Percentiles rank a stretch among this genome's conserved stretches.
phyloP scores from a whole-genome alignment of 2,113 vertebrate species.

The Syrmaticus mikado region DNA sequence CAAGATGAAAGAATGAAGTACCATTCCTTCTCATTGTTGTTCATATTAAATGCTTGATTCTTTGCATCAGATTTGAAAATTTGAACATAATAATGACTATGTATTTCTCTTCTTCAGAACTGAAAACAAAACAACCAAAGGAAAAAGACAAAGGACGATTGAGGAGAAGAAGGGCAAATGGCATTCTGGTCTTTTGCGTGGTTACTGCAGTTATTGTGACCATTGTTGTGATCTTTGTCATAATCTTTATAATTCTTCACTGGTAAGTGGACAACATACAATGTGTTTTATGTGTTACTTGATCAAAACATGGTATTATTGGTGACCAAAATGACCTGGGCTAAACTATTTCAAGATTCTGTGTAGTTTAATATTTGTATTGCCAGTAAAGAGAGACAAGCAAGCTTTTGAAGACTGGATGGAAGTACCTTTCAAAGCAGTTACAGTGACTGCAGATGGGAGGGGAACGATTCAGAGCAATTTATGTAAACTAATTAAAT shows the following conservation, averaged over 20 bases:
- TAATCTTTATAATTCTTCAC: slow-evolving; percentile 67
- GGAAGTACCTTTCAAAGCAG: neutral
- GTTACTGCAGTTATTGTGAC: slow-evolving; percentile 50
- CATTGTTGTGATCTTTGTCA: slow-evolving; percentile 54
- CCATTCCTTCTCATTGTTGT: neutral
- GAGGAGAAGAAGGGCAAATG: neutral
- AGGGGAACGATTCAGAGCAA: neutral
- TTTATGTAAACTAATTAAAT: neutral
- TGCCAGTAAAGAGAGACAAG: neutral
- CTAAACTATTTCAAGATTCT: neutral
- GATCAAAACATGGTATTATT: neutral
- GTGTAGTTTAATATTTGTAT: neutral
- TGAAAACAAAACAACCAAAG: neutral
- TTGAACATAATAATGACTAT: neutral
- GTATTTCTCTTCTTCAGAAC: slow-evolving; percentile 46
- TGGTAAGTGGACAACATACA: slow-evolving; percentile 50
- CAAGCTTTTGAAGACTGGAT: neutral
- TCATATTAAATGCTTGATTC: neutral
- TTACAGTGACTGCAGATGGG: neutral
- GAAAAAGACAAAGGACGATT: slow-evolving; percentile 29
- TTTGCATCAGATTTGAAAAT: neutral
- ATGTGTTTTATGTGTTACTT: neutral
- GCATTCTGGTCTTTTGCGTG: slow-evolving; percentile 57
- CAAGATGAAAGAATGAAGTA: neutral
- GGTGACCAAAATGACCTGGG: neutral